These are phyloP conservation scores for Cephalotes varians DNA, from an alignment of 2,888 invertebrate genomes.

Conservation along the genomic window DNA sequence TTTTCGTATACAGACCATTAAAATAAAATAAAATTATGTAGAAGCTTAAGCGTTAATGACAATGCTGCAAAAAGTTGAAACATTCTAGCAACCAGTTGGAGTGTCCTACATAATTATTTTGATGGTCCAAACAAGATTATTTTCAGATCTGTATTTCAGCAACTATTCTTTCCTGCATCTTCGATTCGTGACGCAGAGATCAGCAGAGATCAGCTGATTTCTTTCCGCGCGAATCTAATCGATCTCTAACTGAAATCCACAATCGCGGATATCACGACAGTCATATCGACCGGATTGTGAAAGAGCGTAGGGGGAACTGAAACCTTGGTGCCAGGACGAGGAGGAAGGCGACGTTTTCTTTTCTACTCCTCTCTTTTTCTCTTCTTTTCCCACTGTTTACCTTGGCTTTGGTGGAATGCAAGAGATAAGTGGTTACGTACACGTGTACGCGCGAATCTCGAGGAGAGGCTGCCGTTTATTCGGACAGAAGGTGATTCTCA, in stretches of 20 bases:
- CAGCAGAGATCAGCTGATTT: conserved; percentile 57
- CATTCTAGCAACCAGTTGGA: too few relatives aligned
- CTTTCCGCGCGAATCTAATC: conserved; percentile 61
- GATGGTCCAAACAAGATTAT: too few relatives aligned
- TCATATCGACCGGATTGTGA: conserved; percentile 28
- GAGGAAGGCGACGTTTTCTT: conserved; percentile 34
- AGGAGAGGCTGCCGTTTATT: conserved; percentile 23
- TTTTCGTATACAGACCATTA: too few relatives aligned
- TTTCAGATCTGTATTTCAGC: too few relatives aligned
- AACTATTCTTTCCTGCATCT: too few relatives aligned
- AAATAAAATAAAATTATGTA: too few relatives aligned
- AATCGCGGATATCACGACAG: conserved; percentile 37
- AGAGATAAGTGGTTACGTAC: conserved; percentile 59
- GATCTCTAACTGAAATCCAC: conserved; percentile 60
- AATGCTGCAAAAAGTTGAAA: too few relatives aligned
- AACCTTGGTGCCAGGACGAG: conserved; percentile 63
- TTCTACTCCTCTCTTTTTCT: conserved; percentile 12
- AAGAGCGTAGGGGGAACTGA: neutral
- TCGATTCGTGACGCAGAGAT: conserved; percentile 19
- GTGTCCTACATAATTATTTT: too few relatives aligned
- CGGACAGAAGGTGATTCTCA: neutral
- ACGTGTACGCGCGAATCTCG: conserved; percentile 25
- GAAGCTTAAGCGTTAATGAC: too few relatives aligned
- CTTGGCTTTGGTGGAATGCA: conserved; percentile 74
- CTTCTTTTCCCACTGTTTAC: conserved; percentile 60